Evolutionary conservation across 1,140 invertebrate species (phyloP).

Genomic region (Cotesia typhae): DNA sequence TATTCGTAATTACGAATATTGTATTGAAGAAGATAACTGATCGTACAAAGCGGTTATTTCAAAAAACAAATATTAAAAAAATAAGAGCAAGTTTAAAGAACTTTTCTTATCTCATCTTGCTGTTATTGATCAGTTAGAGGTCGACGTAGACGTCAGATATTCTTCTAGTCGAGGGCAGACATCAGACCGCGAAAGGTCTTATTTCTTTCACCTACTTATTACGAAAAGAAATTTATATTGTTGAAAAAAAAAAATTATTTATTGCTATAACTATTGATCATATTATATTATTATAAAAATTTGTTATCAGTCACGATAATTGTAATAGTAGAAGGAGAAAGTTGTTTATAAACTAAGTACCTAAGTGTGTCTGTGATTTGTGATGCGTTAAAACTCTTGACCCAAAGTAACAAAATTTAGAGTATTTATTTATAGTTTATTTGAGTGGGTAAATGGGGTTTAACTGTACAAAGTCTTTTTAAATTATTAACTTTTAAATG

Average conservation of each 20-base stretch:
- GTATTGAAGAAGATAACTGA: too few relatives aligned
- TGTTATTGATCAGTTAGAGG: not conserved
- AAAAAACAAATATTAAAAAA: too few relatives aligned
- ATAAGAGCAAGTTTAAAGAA: too few relatives aligned
- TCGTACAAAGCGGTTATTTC: too few relatives aligned
- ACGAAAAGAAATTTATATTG: slow-evolving; percentile 1
- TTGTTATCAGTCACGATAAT: too few relatives aligned
- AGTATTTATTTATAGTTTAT: slow-evolving; percentile 33
- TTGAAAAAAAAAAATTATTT: not conserved
- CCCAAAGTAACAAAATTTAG: slow-evolving; percentile 28
- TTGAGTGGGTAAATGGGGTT: slow-evolving; percentile 14
- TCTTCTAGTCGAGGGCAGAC: slow-evolving; percentile 30
- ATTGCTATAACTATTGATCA: too few relatives aligned
- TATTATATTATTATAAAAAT: too few relatives aligned
- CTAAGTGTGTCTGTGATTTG: slow-evolving; percentile 40
- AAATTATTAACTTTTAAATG: not conserved
- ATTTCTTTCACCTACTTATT: not conserved
- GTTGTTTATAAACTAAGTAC: slow-evolving; percentile 21
- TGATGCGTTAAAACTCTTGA: slow-evolving; percentile 29
- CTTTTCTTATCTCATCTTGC: not conserved
- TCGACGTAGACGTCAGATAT: slow-evolving; percentile 7
- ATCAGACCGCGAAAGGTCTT: not conserved
- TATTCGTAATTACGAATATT: not conserved
- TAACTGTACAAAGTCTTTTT: slow-evolving; percentile 19
- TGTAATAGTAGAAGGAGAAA: too few relatives aligned